A percentile compares a stretch with the other conserved stretches of the same genome.
Conservation (phyloP, 2,797 vertebrate genomes). For the Merluccius polli region DNA sequence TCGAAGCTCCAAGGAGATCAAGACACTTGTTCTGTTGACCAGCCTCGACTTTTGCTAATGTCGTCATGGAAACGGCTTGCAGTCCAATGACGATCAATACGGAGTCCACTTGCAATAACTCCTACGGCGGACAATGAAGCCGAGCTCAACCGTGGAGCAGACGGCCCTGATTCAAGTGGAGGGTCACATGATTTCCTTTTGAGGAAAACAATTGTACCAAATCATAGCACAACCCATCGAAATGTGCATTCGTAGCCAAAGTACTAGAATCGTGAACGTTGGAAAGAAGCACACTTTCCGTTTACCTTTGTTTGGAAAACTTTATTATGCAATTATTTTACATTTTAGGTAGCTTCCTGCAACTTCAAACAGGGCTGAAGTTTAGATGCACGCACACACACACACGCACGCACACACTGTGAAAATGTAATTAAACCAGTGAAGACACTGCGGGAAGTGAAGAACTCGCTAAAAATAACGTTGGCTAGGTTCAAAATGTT, state of each 20-base stretch:
- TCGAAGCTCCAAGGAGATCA: neutral
- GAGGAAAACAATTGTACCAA: neutral
- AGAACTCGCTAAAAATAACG: neutral
- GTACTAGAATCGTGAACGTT: neutral
- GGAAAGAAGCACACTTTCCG: neutral
- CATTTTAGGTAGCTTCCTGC: slow-evolving; percentile 6
- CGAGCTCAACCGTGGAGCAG: neutral
- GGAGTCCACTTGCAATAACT: neutral
- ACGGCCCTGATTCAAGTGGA: slow-evolving; percentile 1
- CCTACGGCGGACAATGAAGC: neutral
- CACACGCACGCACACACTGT: neutral
- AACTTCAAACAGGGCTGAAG: neutral
- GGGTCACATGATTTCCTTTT: neutral
- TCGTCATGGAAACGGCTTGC: neutral
- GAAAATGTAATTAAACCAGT: slow-evolving; percentile 21
- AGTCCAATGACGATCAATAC: neutral
- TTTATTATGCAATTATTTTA: slow-evolving; percentile 55
- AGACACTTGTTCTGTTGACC: neutral
- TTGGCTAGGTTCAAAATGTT: neutral
- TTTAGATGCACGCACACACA: slow-evolving; percentile 5
- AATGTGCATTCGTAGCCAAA: neutral
- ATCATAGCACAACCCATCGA: neutral
- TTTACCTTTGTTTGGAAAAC: slow-evolving; percentile 35
- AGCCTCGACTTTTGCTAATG: neutral
- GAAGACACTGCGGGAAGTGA: slow-evolving; percentile 16